Conservation (phyloP, 1,140 invertebrate genomes). For the Listronotus oregonensis region DNA sequence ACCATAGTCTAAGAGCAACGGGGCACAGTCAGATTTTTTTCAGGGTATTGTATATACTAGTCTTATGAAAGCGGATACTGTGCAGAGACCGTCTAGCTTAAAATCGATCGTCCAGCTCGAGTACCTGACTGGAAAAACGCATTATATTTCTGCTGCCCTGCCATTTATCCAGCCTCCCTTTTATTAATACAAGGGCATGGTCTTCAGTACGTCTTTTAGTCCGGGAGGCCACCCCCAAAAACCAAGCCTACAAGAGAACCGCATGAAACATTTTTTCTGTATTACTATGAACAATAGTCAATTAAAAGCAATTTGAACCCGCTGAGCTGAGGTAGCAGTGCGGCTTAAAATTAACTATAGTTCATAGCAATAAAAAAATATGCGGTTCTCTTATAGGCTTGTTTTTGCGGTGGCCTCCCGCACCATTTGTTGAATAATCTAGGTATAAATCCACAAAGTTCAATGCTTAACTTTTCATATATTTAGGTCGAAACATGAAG, state of each 20-base stretch:
- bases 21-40: constrained; percentile 51
- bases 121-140: constrained; percentile 39
- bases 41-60: constrained; percentile 59
- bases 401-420: neutral
- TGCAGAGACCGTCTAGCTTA: constrained; percentile 33
- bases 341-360: no score
- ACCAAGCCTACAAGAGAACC: no score
- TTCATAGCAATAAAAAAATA: no score
- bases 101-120: constrained; percentile 37
- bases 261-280: no score
- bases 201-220: constrained; percentile 29
- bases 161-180: constrained; percentile 36
- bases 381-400: no score
- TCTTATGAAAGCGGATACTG: constrained; percentile 47
- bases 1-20: constrained; percentile 31
- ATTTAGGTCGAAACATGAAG: no score
- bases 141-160: constrained; percentile 33
- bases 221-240: no score
- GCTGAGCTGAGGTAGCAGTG: no score
- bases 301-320: no score
- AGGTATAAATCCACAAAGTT: neutral
- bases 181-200: constrained; percentile 27
- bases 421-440: neutral
- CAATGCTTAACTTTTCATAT: no score
- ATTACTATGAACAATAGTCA: no score